Conservation (phyloP, 2,888 invertebrate species). For the Lasioglossum lativentre region DNA sequence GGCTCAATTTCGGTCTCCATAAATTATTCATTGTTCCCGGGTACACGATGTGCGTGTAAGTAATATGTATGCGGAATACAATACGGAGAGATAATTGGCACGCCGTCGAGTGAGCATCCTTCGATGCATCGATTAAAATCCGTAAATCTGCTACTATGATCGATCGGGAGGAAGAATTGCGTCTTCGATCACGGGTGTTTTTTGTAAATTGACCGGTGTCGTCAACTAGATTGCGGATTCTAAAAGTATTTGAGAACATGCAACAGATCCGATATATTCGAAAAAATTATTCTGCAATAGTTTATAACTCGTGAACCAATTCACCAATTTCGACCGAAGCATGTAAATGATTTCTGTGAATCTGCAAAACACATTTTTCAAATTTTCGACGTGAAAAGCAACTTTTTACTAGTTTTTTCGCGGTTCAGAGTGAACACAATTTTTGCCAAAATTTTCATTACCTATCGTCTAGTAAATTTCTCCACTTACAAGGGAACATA, state of each 20-base stretch:
- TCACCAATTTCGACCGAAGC: background rate
- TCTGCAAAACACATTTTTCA: background rate
- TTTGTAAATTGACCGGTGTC: background rate
- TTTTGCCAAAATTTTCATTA: background rate
- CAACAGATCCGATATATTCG: no score
- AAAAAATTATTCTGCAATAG: background rate
- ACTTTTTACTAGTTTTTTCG: no score
- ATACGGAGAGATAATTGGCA: constrained; percentile 51
- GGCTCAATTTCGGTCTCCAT: constrained; percentile 61
- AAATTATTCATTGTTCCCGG: constrained; percentile 63
- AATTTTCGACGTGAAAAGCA: background rate
- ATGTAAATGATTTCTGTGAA: background rate
- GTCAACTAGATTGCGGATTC: background rate
- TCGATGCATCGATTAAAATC: constrained; percentile 32
- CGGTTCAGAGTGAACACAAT: background rate
- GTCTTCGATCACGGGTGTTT: background rate
- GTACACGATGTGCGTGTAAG: constrained; percentile 36
- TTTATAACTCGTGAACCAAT: background rate
- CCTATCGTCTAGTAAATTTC: background rate
- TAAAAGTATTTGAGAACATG: no score
- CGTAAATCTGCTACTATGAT: constrained; percentile 14
- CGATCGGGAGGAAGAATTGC: background rate
- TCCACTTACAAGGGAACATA: no score
- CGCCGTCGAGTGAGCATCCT: constrained; percentile 28
- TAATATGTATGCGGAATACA: constrained; percentile 55